A percentile compares a stretch with the other conserved stretches of the same genome.
Evolutionary conservation across 2,113 vertebrate species (phyloP).

Genomic region (Ptyas mucosa): DNA sequence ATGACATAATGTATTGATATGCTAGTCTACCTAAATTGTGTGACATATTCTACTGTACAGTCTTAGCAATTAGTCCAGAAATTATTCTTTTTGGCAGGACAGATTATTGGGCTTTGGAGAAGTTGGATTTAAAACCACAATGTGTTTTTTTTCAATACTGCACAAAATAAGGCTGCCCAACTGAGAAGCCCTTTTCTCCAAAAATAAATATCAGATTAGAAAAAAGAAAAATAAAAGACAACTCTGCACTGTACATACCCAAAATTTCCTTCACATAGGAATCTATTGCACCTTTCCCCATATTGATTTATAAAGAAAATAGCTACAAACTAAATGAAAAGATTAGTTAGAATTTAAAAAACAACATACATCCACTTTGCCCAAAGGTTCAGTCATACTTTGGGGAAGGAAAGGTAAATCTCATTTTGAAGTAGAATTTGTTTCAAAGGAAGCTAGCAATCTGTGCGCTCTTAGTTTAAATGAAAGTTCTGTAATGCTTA

Average conservation of each 20-base stretch:
- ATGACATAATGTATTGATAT: background rate
- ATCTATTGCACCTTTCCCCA: background rate
- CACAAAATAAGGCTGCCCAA: background rate
- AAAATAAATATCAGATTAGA: background rate
- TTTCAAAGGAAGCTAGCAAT: background rate
- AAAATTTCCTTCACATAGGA: background rate
- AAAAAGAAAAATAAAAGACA: background rate
- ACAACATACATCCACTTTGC: background rate
- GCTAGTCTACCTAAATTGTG: background rate
- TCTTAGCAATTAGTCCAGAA: background rate
- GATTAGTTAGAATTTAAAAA: background rate
- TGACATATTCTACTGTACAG: background rate
- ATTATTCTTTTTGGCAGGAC: background rate
- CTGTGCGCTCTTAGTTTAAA: background rate
- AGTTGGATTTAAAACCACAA: background rate
- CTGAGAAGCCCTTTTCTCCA: background rate
- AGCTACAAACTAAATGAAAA: background rate
- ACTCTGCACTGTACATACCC: background rate
- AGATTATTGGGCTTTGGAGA: background rate
- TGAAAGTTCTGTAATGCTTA: background rate
- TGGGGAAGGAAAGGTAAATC: background rate
- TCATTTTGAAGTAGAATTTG: background rate
- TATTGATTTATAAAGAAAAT: background rate
- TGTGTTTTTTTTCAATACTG: background rate
- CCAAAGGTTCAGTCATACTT: background rate